Evolutionary conservation across 1,140 invertebrate species (phyloP), one percentile per base, ranked within the genome.

Genomic region (Colletes latitarsis): DNA sequence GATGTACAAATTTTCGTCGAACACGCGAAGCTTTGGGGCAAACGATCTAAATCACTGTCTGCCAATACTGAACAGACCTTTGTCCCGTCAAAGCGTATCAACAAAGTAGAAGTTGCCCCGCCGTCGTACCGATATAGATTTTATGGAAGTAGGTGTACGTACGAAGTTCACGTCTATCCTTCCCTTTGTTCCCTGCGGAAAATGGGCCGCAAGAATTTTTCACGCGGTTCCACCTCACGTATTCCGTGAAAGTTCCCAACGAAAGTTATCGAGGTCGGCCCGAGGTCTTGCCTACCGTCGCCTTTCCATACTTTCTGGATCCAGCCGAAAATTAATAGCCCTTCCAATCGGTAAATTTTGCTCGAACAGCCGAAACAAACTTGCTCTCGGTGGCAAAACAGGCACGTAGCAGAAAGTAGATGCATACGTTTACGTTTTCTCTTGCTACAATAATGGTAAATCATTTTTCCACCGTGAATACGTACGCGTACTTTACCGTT

Each of bases 151-250:
- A 70, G 67, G 67, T 74, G 64, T 64, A 60, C 68, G 66, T 72
- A 80, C 67, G 17, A 69, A 80, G 55, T 74, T 73, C 41, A 49
- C 60, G 10, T 6, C 6, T 39, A 57, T 58, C 4, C 58, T 10
- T 55, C 60, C 76, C 70, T 86, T 87, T 87, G 85, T 87, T 84
- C 85, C 63, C 70, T 21, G 49, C 66, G 71, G 74, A 86, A 87
- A 87, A 81, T 77, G 74, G 76, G 68, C 84, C 85, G 81, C 64
- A 74, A 87, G 82, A 81, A 86, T 87, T 87, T 87, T 87, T 86
- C 86, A 78, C 82, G 85, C 84, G 77, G 86, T 83, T 87, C 70
- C 77, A 83, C 64, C 73, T 86, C 84, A 86, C 84, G 77, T 87
- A 86, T 83, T 81, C 82, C 69, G 74, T 69, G 84, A 83, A 87